These are phyloP conservation scores for Caenorhabditis japonica DNA, from an alignment of 2,888 invertebrate species.

Conservation along the genomic window DNA sequence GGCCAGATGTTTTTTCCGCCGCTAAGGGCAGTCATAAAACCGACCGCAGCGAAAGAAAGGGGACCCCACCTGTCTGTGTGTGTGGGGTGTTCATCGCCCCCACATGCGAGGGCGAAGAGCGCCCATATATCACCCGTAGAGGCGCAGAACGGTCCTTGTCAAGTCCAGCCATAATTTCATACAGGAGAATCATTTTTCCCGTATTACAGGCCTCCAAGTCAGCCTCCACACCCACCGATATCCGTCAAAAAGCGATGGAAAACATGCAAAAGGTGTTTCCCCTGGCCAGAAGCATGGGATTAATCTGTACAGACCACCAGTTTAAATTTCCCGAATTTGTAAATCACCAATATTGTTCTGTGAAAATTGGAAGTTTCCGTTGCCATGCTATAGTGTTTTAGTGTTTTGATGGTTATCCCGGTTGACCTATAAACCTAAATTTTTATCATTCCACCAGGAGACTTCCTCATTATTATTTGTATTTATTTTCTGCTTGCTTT, in stretches of 20 bases:
- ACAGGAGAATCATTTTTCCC: not conserved
- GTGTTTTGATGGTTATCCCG: not conserved
- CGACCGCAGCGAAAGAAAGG: too few relatives aligned
- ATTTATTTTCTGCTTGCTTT: not conserved
- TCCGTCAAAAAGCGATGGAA: constrained; percentile 22
- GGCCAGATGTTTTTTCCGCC: constrained; percentile 37
- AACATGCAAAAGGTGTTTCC: constrained; percentile 32
- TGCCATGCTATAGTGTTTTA: constrained; percentile 37
- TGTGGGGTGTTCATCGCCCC: too few relatives aligned
- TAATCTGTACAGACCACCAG: constrained; percentile 38
- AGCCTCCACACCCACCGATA: constrained; percentile 1
- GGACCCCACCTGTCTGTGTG: too few relatives aligned
- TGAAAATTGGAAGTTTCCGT: constrained; percentile 9
- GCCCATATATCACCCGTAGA: too few relatives aligned
- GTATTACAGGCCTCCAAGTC: constrained; percentile 21
- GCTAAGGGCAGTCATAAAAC: not conserved
- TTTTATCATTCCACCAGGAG: not conserved
- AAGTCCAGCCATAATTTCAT: too few relatives aligned
- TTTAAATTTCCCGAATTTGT: constrained; percentile 31
- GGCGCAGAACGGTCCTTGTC: too few relatives aligned
- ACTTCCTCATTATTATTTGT: not conserved
- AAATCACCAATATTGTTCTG: constrained; percentile 37
- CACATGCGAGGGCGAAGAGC: too few relatives aligned
- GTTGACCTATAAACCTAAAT: constrained; percentile 31
- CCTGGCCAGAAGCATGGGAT: constrained; percentile 42